Percentiles rank a stretch among this genome's conserved stretches.
Evolutionary conservation across 2,797 vertebrate genomes (phyloP).

Genomic region (Chrysocyon brachyurus): DNA sequence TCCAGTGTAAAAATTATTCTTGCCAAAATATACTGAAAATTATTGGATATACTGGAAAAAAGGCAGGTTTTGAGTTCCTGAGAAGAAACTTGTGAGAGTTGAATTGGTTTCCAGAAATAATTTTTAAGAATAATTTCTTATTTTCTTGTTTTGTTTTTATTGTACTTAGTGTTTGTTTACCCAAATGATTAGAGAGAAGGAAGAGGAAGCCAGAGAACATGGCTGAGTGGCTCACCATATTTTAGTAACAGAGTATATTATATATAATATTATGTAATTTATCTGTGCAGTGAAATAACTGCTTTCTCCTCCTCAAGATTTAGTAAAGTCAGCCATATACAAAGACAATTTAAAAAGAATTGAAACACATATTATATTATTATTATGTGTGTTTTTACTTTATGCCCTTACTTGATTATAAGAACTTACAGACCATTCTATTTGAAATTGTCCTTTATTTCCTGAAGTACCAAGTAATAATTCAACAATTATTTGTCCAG

Average conservation of each 20-base stretch:
- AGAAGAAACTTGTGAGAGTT: neutral
- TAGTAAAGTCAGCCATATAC: neutral
- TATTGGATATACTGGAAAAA: neutral
- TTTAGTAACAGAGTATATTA: neutral
- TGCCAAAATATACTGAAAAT: neutral
- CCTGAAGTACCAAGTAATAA: rapidly evolving
- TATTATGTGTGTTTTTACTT: neutral
- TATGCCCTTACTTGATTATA: neutral
- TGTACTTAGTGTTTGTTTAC: neutral
- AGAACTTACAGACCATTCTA: neutral
- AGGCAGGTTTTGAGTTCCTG: neutral
- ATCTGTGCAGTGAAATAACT: neutral
- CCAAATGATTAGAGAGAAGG: neutral
- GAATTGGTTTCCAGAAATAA: neutral
- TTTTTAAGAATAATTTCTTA: neutral
- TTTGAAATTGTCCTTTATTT: neutral
- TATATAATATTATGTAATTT: neutral
- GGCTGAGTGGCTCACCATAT: neutral
- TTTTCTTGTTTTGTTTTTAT: neutral
- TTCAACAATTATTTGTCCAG: neutral
- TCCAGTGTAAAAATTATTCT: neutral
- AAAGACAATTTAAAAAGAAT: neutral
- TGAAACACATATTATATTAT: neutral
- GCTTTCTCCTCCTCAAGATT: neutral
- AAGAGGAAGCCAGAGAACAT: neutral